Base-by-base conservation (phyloP, 2,888 invertebrate species). In the Hirudinaria manillensis region DNA sequence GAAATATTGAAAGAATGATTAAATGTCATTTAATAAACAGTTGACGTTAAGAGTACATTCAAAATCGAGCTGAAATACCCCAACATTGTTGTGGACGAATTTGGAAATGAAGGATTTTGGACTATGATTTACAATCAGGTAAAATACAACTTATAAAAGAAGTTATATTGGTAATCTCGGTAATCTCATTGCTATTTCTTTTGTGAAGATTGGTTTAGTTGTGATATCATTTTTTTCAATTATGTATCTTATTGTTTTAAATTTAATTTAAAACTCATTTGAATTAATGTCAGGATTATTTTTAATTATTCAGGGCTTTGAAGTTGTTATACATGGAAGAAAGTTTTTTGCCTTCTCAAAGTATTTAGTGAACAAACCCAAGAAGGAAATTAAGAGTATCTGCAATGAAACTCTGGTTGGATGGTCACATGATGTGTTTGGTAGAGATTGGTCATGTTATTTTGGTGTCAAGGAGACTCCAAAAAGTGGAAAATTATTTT, bases 61-160 rank as follows among this genome's bases (percentile, higher is more conserved):
- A 45, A 27, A 16, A 16, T 87, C 3, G 80, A 80, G 1, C 82
- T 87, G 45, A 74, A 80, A 16, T 86, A 84, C 77, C 87, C 87
- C 7, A 83, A 87, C 78, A 67, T 84, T 10, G 87, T 84, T 32
- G 78, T 84, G 10, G 87, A 88, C 77, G 80, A 85, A 74, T 83
- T 80, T 80, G 87, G 86, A 10, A 87, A 87, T 79, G 77, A 81
- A 61, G 88, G 88, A 24, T 83, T 83, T 72, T 88, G 87, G 87
- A 88, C 87, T 16, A 80, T 88, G 75, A 85, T 88, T 55, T 88
- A 88, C 79, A 87, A 88, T 78, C 87, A 88, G 45, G 45, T 45
- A 45, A 45, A 45, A 45, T 45, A 45, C 16, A 16, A 45, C 45
- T 45, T 45, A 45, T 45, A 10, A 3, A 16, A 45, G n/a, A 45